Evolutionary conservation across 2,888 invertebrate genomes (phyloP).

Genomic region (Dexiosoma caninum): DNA sequence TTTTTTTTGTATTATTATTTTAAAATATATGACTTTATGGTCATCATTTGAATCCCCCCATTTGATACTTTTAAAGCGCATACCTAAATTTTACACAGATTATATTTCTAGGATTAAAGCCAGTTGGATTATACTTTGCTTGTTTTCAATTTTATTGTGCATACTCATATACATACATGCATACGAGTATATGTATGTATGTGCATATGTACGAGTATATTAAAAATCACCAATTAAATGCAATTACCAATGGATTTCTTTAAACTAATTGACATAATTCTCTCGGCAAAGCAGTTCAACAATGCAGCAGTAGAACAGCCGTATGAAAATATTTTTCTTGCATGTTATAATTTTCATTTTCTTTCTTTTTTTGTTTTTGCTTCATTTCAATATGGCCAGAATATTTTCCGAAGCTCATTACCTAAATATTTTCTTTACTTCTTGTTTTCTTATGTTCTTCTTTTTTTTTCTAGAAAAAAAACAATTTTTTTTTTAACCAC

Average conservation of each 20-base stretch:
- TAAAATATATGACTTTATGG: no score
- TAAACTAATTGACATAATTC: constrained; percentile 1
- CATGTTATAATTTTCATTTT: not conserved
- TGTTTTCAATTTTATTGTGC: no score
- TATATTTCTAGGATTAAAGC: no score
- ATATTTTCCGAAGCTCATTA: constrained; percentile 44
- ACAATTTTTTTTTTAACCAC: no score
- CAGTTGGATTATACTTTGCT: no score
- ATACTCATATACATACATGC: no score
- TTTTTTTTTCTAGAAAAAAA: no score
- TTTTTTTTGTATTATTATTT: no score
- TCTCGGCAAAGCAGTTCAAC: not conserved
- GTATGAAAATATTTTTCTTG: not conserved
- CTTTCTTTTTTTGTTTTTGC: not conserved
- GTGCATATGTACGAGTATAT: not conserved
- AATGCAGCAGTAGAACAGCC: not conserved
- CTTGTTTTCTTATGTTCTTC: not conserved
- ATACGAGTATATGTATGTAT: no score
- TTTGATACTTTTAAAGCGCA: no score
- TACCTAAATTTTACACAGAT: no score
- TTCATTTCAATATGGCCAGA: constrained; percentile 26
- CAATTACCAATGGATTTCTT: not conserved
- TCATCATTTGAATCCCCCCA: no score
- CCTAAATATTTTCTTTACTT: constrained; percentile 16
- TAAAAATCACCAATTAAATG: constrained; percentile 2